Base-by-base conservation (phyloP, 2,113 vertebrate species). In the Danio rerio region DNA sequence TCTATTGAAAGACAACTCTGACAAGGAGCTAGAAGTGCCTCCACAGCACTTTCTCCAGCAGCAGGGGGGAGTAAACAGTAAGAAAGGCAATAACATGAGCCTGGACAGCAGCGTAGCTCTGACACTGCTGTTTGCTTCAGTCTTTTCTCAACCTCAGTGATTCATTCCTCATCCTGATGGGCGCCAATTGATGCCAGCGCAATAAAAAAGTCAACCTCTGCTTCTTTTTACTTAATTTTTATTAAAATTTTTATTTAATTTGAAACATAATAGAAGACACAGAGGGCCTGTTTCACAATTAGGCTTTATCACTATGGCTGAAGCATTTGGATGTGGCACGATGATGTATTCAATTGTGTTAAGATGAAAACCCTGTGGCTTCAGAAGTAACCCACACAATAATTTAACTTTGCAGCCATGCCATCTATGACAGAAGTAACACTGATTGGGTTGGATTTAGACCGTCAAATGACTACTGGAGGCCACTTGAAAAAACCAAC, bases 21-120 rank as follows among this genome's bases (percentile, higher is more conserved):
- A 74, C 81, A 75, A 59, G 72, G 56, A 43, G 45, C 77, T 55
- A 56, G 77, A 87, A 80, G 70, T 78, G 85, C 84, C 40, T 81
- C 61, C 79, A 40, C 82, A 88, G 79, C 85, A 82, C 43, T 58
- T 87, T 85, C 73, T 78, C 69, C 47, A 45, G 65, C 59, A 85
- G 78, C 42, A 42, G 72, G 81, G 70, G 55, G 45, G 12, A 9
- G 40, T 20, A 53, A 66, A 82, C 62, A 77, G 83, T 81, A 79
- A 77, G 81, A 86, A 76, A 75, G 40, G 66, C 72, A 81, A 81
- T 81, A 78, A 18, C 45, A 43, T 81, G 71, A 78, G 74, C 61
- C 62, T 69, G 73, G 63, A 47, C 59, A 72, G 59, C 61, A 45
- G 21, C 6, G 2, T 42, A 47, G 18, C 71, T 62, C 70, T 62